Conservation (phyloP, 2,113 vertebrate species). For the Spea multiplicata region DNA sequence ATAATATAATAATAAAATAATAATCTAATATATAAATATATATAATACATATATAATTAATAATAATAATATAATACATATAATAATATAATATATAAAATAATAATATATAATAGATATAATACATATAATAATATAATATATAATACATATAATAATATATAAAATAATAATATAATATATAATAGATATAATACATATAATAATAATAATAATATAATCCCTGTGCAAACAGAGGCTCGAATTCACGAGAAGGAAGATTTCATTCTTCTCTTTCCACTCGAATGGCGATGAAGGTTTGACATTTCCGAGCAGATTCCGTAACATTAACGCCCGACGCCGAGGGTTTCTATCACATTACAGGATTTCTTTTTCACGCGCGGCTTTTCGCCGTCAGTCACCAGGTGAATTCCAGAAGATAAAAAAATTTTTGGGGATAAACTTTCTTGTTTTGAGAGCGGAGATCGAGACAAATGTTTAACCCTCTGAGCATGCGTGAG, state of each 20-base stretch:
- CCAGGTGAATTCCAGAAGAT: not conserved
- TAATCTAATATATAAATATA: too few species aligned
- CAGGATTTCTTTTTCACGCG: not conserved
- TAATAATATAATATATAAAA: too few species aligned
- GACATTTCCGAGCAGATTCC: not conserved
- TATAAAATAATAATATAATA: too few species aligned
- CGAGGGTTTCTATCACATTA: not conserved
- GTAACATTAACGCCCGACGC: not conserved
- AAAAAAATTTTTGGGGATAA: not conserved
- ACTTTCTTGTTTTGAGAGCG: not conserved
- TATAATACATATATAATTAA: too few species aligned
- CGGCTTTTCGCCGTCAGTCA: not conserved
- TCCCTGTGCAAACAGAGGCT: not conserved
- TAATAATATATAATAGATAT: too few species aligned
- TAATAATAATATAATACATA: too few species aligned
- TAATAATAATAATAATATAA: too few species aligned
- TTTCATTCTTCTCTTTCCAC: not conserved
- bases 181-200: too few species aligned
- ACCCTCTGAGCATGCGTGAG: not conserved
- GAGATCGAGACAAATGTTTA: not conserved
- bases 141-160: too few species aligned
- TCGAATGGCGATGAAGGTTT: not conserved
- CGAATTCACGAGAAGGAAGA: not conserved
- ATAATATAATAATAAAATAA: too few species aligned
- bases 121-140: too few species aligned